Evolutionary conservation across 2,113 vertebrate genomes (phyloP), one percentile per base, ranked within the genome.

Genomic region (Prionailurus viverrinus): DNA sequence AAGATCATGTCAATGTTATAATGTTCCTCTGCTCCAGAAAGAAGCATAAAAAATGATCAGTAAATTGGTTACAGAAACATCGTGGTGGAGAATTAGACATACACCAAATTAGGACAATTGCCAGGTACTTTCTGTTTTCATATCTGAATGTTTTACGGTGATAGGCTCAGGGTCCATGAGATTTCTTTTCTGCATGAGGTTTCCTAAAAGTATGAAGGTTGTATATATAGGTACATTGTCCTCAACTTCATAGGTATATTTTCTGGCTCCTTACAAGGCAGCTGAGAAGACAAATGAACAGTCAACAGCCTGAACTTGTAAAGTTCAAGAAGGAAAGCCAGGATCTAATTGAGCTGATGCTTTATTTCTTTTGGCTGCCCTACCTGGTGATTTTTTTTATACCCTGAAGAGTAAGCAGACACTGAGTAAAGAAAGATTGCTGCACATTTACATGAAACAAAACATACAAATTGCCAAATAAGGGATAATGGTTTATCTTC

Each of bases 291-390:
- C 11, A n/a, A 41, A 85, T 71, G 79, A 29, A 29, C 39, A 85
- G 78, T 79, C 33, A 27, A 69, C 68, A 45, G 27, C 68, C 39
- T 73, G 78, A 87, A 79, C 68, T 83, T 74, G 33, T 33, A 84
- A 91, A 74, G 29, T 94, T 83, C 21, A 79, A 89, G 74, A 90
- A 96, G 92, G 45, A 4, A 94, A 91, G 74, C 31, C 13, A 79
- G 14, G 6, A 61, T 91, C 45, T 87, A 84, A 91, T 55, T 87
- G 69, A 93, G 48, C 48, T 3, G 8, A 9, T 51, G 19, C 79
- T 96, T 94, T 61, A 66, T 93, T 95, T 89, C n/a, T 84, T 95
- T 92, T 92, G 76, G 41, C 94, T 88, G 6, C 9, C 31, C 15
- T 91, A 91, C 58, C 12, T 91, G 51, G 61, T 87, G 58, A 71